A percentile compares a stretch with the other conserved stretches of the same genome.
Conservation (phyloP, 2,113 vertebrate species). For the Nematolebias whitei region DNA sequence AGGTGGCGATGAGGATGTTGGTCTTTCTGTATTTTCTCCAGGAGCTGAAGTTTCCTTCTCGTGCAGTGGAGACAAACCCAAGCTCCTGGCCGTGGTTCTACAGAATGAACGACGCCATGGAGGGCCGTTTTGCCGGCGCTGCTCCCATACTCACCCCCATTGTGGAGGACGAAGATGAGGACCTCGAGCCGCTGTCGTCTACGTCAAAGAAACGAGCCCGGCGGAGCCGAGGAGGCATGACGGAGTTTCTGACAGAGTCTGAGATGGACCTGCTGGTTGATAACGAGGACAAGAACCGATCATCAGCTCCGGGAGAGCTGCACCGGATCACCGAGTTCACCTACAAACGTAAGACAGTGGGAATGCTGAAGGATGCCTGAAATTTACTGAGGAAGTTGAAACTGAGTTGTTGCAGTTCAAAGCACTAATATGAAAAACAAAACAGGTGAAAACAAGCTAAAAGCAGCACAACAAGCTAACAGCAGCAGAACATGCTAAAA, state of each 20-base stretch:
- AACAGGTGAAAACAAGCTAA: no score
- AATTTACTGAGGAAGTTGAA: neutral
- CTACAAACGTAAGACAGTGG: constrained; percentile 67
- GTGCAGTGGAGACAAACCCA: constrained; percentile 65
- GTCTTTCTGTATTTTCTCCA: constrained; percentile 25
- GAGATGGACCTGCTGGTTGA: constrained; percentile 75
- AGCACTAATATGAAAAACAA: no score
- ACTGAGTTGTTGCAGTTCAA: no score
- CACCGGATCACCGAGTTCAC: constrained; percentile 60
- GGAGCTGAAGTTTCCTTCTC: constrained; percentile 74
- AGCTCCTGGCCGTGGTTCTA: constrained; percentile 82
- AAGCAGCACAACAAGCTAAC: no score
- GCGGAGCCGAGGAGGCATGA: constrained; percentile 60
- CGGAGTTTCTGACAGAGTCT: constrained; percentile 73
- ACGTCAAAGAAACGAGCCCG: constrained; percentile 58
- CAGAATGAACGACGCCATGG: constrained; percentile 80
- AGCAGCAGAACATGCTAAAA: no score
- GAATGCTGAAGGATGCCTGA: no score
- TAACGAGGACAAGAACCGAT: constrained; percentile 62
- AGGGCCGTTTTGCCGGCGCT: constrained; percentile 65
- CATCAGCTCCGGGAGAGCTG: constrained; percentile 51
- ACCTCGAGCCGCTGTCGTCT: constrained; percentile 58
- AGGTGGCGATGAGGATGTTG: neutral
- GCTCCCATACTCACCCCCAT: constrained; percentile 70
- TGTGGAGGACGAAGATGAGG: constrained; percentile 71